A percentile compares a stretch with the other conserved stretches of the same genome.
Conservation (phyloP, 2,888 invertebrate genomes). For the Creontiades dilutus region DNA sequence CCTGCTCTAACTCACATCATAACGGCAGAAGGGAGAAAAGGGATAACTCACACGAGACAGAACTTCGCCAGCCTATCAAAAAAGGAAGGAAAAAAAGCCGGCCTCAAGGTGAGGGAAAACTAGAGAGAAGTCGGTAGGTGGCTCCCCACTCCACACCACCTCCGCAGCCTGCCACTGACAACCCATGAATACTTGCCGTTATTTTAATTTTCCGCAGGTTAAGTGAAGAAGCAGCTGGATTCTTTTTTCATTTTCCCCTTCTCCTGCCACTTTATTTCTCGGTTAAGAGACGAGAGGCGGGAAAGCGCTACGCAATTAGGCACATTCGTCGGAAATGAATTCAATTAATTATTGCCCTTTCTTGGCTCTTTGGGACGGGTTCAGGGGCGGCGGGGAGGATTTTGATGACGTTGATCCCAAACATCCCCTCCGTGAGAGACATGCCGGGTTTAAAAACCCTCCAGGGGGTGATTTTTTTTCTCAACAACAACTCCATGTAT, state of each 20-base stretch:
- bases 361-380: background rate
- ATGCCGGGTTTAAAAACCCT: no score
- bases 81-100: background rate
- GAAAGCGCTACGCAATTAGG: background rate
- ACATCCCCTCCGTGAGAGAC: no score
- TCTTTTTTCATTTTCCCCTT: background rate
- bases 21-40: background rate
- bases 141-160: background rate
- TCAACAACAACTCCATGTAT: no score
- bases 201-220: slow-evolving; percentile 19
- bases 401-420: no score
- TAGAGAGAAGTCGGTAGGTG: background rate
- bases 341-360: background rate
- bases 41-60: slow-evolving; percentile 10
- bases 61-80: background rate
- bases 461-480: no score
- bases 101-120: slow-evolving; percentile 20
- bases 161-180: slow-evolving; percentile 7
- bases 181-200: slow-evolving; percentile 28
- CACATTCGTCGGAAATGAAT: background rate
- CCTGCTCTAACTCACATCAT: slow-evolving; percentile 17
- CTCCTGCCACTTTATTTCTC: background rate
- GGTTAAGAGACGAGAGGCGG: background rate
- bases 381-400: background rate
- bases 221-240: background rate